A percentile compares a stretch with the other conserved stretches of the same genome.
phyloP scores from a whole-genome alignment of 2,797 vertebrate genomes.

The Kryptopterus vitreolus region DNA sequence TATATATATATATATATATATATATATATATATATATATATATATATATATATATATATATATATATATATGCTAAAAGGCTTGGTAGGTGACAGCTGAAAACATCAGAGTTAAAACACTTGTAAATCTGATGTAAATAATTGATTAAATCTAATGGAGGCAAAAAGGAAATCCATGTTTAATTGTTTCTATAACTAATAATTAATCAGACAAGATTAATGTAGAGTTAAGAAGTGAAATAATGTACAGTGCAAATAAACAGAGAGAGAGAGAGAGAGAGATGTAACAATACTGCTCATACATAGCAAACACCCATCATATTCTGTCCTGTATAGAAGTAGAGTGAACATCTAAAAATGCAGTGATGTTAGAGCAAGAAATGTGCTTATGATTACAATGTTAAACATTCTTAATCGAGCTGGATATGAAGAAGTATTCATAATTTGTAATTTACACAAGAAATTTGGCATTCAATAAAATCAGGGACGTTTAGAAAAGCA shows the following conservation, averaged over 20 bases:
- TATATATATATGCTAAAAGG: no score
- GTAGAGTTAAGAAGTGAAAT: not conserved
- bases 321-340: not conserved
- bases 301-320: not conserved
- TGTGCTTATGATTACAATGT: not conserved
- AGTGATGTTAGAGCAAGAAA: conserved; percentile 19
- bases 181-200: not conserved
- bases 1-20: no score
- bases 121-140: not conserved
- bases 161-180: not conserved
- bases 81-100: no score
- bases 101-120: no score
- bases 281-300: not conserved
- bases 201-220: not conserved
- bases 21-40: no score
- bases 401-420: not conserved
- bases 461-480: not conserved
- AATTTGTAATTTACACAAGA: not conserved
- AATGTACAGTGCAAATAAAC: not conserved
- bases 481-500: not conserved
- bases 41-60: no score
- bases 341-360: not conserved
- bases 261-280: not conserved
- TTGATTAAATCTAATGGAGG: not conserved
- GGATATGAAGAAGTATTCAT: not conserved